phyloP scores from a whole-genome alignment of 2,113 vertebrate genomes.

The Phrynosoma platyrhinos region DNA sequence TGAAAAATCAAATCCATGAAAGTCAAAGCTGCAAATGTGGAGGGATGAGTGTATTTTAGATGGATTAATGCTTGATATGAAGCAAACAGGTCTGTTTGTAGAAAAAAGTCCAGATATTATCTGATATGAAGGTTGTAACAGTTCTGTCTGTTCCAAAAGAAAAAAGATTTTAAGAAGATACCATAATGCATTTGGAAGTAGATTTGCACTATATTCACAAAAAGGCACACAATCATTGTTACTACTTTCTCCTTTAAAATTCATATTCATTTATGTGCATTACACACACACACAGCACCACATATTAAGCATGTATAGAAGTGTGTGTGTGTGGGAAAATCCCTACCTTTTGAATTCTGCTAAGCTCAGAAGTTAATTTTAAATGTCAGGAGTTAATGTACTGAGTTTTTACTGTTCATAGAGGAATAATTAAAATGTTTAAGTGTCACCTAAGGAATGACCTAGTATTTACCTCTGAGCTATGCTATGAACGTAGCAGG shows the following conservation, averaged over 20 bases:
- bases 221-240: background rate
- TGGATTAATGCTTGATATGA: background rate
- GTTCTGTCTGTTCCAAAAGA: background rate
- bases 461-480: background rate
- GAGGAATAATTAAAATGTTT: background rate
- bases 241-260: background rate
- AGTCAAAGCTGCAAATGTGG: no score
- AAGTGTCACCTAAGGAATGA: background rate
- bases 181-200: no score
- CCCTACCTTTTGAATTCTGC: background rate
- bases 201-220: background rate
- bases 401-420: background rate
- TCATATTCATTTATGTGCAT: background rate
- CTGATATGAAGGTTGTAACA: background rate
- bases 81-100: background rate
- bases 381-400: background rate
- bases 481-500: background rate
- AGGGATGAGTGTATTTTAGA: background rate
- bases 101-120: background rate
- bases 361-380: no score
- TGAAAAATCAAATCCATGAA: no score
- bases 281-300: no score
- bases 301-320: no score
- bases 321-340: background rate
- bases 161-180: background rate